Base-by-base conservation (phyloP, 2,888 invertebrate species). In the Mamestra brassicae region DNA sequence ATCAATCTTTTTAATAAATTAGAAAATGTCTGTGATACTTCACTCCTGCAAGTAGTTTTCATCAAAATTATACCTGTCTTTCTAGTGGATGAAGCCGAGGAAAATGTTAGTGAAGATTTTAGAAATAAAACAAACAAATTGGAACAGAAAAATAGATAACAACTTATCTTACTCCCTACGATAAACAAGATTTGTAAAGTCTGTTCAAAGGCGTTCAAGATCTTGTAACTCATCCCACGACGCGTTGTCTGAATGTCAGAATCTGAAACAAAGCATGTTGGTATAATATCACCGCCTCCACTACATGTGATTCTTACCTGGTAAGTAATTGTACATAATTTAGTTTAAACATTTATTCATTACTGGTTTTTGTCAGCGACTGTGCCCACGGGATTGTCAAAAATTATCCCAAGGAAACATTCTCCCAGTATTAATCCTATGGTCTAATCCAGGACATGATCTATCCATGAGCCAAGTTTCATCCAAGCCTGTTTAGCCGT, bases 211-310 rank as follows among this genome's bases (percentile, higher is more conserved):
- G 17, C 47, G 13, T 11, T 54, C 15, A 54, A 52, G n/a, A 55
- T 47, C 38, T 38, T 69, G 54, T 75, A 42, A 10, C 10, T 47
- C 80, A 8, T 57, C 78, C 81, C 50, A 78, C 81, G 57, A 15
- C 34, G 34, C 34, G 11, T 42, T 52, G 11, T 42, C 0, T 63
- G n/a, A 45, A 57, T 74, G 17, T 73, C 38, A 15, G 26, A 57
- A n/a, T 57, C 57, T 34, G 34, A 15, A 5, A 57, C 34, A 6
- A 57, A 13, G 6, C 8, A 34, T 26, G 34, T 11, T 13, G 6
- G 13, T 13, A 34, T 13, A 57, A 34, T 34, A 26, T 57, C 57
- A 57, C 55, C 55, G 34, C 34, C 34, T 57, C n/a, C 34, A 13
- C 34, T 34, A 34, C 55, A 17, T 26, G 26, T 34, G 13, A 57